A percentile compares a stretch with the other conserved stretches of the same genome.
These are phyloP conservation scores for Bothrops jararaca DNA, from an alignment of 2,113 vertebrate genomes.

Conservation along the genomic window DNA sequence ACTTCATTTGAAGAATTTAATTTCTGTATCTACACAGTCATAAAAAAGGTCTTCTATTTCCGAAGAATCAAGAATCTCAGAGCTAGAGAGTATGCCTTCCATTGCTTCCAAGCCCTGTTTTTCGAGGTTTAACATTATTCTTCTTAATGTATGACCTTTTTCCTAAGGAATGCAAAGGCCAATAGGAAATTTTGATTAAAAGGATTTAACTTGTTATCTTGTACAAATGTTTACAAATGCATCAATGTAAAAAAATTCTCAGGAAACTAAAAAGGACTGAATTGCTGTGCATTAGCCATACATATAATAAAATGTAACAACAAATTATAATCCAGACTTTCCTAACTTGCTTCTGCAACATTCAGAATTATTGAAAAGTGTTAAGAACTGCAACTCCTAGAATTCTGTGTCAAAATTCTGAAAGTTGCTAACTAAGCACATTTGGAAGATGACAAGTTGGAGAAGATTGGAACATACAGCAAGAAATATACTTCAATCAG, in stretches of 20 bases:
- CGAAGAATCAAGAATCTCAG: slow-evolving; percentile 65
- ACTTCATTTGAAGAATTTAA: slow-evolving; percentile 84
- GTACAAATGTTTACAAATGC: background rate
- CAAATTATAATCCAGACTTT: background rate
- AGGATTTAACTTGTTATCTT: background rate
- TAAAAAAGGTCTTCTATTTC: slow-evolving; percentile 83
- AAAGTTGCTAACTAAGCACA: background rate
- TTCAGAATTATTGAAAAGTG: background rate
- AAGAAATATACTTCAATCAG: background rate
- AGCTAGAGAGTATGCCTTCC: slow-evolving; percentile 74
- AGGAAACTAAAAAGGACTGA: background rate
- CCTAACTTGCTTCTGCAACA: background rate
- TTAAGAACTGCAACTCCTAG: background rate
- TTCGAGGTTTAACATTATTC: slow-evolving; percentile 77
- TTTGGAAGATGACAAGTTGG: background rate
- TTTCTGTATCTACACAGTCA: slow-evolving; percentile 83
- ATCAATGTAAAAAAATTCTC: background rate
- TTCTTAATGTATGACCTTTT: slow-evolving; percentile 70
- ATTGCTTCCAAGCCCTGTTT: slow-evolving; percentile 81
- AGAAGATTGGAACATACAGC: background rate
- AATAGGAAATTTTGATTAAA: slow-evolving; percentile 41
- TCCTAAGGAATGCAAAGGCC: slow-evolving; percentile 60
- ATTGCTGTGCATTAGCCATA: background rate
- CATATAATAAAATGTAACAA: background rate
- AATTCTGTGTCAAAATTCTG: background rate